A percentile compares a stretch with the other conserved stretches of the same genome.
phyloP scores from a whole-genome alignment of 2,888 invertebrate genomes.

The Lutraria lutraria region DNA sequence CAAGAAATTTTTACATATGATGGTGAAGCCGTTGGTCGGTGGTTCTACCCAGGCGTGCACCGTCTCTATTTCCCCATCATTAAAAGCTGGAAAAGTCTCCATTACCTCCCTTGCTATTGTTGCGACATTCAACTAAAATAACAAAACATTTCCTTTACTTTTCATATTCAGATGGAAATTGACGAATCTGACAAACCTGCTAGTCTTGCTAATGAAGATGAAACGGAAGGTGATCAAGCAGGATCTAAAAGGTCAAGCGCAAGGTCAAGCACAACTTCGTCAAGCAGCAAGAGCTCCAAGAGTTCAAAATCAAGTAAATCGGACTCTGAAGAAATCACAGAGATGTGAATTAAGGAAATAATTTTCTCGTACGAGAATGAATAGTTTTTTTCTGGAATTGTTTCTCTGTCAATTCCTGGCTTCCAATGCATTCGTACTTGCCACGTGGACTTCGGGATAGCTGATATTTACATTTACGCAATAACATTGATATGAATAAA shows the following conservation, averaged over 20 bases:
- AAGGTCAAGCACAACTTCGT: slow-evolving; percentile 40
- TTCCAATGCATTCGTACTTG: no score
- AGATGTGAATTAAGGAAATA: not conserved
- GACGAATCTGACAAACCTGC: not conserved
- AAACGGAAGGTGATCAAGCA: not conserved
- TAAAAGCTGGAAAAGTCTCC: not conserved
- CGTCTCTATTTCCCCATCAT: not conserved
- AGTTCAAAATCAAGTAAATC: slow-evolving; percentile 13
- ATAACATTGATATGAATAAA: no score
- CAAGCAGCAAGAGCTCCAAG: slow-evolving; percentile 18
- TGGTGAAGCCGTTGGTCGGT: not conserved
- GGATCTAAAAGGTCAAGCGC: slow-evolving; percentile 35
- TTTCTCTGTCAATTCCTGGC: no score
- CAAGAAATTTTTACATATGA: no score
- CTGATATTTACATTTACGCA: no score
- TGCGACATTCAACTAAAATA: not conserved
- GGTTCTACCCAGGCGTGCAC: not conserved
- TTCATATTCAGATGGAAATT: not conserved
- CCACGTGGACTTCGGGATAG: no score
- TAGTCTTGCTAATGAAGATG: not conserved
- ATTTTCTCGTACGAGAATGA: no score
- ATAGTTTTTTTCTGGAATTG: no score
- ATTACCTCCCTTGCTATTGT: not conserved
- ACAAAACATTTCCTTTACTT: no score
- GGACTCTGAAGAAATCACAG: slow-evolving; percentile 7